Percentiles rank a stretch among this genome's conserved stretches.
These are phyloP conservation scores for Drosophila sechellia DNA, from an alignment of 1,140 invertebrate species.

Conservation along the genomic window DNA sequence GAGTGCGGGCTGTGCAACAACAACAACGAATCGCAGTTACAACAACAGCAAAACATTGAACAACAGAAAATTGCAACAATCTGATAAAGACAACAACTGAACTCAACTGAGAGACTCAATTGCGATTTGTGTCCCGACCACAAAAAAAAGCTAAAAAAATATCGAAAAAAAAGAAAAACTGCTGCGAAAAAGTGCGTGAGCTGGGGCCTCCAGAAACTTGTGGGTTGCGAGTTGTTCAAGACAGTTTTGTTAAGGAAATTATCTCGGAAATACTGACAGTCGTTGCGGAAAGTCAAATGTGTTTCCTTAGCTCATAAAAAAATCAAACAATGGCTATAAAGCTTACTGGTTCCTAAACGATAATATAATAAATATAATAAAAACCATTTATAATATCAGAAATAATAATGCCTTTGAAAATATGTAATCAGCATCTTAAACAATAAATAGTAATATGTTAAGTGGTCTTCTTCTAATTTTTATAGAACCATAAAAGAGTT, in stretches of 20 bases:
- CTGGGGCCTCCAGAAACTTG: slow-evolving; percentile 9
- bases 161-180: slow-evolving; percentile 1
- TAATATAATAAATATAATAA: neutral
- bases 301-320: neutral
- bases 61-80: slow-evolving; percentile 78
- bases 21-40: slow-evolving; percentile 38
- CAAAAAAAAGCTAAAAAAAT: slow-evolving; percentile 17
- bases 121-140: slow-evolving; percentile 59
- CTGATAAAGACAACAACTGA: slow-evolving; percentile 74
- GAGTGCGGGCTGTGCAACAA: slow-evolving; percentile 68
- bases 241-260: slow-evolving; percentile 22
- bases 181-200: slow-evolving; percentile 26
- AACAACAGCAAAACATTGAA: slow-evolving; percentile 56
- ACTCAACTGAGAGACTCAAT: slow-evolving; percentile 44
- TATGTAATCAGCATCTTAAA: neutral
- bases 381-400: no score
- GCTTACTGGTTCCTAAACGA: neutral
- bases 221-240: slow-evolving; percentile 13
- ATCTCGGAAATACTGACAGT: slow-evolving; percentile 15
- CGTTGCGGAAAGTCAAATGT: neutral
- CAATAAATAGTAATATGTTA: neutral
- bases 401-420: no score
- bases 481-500: neutral
- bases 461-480: neutral
- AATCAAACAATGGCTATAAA: neutral